A percentile compares a stretch with the other conserved stretches of the same genome.
phyloP scores from a whole-genome alignment of 2,113 vertebrate species.

The Microcebus lehilahytsara region DNA sequence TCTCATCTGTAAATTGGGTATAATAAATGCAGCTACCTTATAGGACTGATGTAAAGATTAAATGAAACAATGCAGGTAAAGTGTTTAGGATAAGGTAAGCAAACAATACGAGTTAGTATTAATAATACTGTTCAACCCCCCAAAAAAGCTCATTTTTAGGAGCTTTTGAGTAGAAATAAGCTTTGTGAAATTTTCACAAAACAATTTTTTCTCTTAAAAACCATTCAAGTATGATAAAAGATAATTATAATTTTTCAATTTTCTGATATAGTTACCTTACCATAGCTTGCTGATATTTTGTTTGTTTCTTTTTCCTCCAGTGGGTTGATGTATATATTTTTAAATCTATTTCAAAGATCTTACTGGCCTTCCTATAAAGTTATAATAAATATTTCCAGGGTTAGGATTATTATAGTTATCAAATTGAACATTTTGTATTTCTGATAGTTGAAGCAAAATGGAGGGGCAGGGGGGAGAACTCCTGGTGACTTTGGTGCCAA shows the following conservation, averaged over 20 bases:
- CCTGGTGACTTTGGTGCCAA: neutral
- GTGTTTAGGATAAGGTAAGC: neutral
- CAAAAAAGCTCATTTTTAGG: neutral
- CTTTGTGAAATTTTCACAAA: constrained; percentile 22
- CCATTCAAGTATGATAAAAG: neutral
- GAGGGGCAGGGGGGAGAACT: neutral
- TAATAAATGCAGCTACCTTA: neutral
- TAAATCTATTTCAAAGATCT: constrained; percentile 29
- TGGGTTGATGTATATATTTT: neutral
- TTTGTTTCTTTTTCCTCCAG: neutral
- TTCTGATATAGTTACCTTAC: neutral
- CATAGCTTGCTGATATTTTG: neutral
- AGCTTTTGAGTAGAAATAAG: constrained; percentile 21
- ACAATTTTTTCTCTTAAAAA: neutral
- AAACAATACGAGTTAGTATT: neutral
- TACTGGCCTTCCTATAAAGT: constrained; percentile 33
- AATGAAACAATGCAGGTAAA: neutral
- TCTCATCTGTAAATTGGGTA: neutral
- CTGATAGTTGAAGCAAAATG: constrained; percentile 50
- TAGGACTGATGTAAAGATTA: neutral
- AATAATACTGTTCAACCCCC: neutral
- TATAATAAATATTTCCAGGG: neutral
- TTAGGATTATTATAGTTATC: neutral
- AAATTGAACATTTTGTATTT: constrained; percentile 56
- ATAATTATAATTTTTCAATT: neutral